Conservation (phyloP, 2,113 vertebrate species). For the Phalacrocorax brasilianus region DNA sequence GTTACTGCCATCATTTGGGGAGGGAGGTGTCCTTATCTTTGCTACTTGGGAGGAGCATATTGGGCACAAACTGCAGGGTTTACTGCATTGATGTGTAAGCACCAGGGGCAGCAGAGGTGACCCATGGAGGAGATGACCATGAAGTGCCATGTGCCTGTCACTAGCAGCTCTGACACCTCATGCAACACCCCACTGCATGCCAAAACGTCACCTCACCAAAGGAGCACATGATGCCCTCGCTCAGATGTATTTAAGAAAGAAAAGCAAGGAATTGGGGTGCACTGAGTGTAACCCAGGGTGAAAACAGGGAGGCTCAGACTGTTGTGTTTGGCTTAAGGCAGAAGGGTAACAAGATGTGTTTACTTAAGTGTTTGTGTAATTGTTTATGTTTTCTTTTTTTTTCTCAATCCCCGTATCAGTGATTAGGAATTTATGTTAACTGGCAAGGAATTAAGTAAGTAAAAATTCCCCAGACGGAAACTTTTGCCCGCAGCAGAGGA, state of each 20-base stretch:
- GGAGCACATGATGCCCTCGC: background rate
- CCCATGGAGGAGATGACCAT: background rate
- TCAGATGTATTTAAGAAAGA: background rate
- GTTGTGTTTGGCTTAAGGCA: background rate
- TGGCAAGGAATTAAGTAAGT: background rate
- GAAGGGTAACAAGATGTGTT: fast-evolving
- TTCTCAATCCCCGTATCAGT: background rate
- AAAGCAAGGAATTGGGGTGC: background rate
- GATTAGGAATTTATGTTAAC: background rate
- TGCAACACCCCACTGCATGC: background rate
- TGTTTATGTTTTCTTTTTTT: background rate
- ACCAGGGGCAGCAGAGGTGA: background rate
- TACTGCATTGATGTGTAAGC: background rate
- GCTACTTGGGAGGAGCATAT: background rate
- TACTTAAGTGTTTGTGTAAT: background rate
- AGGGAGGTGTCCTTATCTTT: background rate
- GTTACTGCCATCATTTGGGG: background rate
- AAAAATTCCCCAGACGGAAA: background rate
- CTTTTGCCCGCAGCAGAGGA: background rate
- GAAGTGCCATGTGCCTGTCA: background rate
- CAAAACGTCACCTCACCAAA: background rate
- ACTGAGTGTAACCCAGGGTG: background rate
- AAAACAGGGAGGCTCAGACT: background rate
- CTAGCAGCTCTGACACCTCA: background rate
- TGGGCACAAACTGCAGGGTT: background rate